Percentiles rank a stretch among this genome's conserved stretches.
phyloP scores from a whole-genome alignment of 2,797 vertebrate species.

The Hippopotamyrus pictus region DNA sequence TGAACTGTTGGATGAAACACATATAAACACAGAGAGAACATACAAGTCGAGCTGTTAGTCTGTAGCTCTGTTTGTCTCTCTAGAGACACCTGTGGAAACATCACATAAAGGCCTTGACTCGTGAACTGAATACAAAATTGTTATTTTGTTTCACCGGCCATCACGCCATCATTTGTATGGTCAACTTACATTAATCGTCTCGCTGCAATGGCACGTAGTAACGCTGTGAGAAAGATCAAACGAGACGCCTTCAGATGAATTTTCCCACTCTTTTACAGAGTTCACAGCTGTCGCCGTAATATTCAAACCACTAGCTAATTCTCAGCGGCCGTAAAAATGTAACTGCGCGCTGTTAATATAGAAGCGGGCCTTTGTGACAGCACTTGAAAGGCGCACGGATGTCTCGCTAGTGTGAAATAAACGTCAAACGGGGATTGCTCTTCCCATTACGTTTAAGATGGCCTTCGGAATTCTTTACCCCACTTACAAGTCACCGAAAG shows the following conservation, averaged over 20 bases:
- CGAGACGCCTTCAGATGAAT: background rate
- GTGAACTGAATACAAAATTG: background rate
- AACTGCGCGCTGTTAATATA: background rate
- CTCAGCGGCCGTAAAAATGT: conserved; percentile 20
- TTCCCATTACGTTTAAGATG: background rate
- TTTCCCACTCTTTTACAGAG: background rate
- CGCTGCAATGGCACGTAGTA: background rate
- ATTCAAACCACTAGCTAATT: background rate
- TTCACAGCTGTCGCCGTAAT: conserved; percentile 16
- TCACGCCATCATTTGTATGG: background rate
- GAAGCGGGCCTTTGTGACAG: background rate
- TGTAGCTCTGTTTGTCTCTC: background rate
- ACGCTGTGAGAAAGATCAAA: background rate
- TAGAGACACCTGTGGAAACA: background rate
- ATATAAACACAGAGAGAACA: background rate
- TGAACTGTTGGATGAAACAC: background rate
- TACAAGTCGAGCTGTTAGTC: background rate
- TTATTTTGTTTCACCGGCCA: background rate
- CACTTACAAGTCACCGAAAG: background rate
- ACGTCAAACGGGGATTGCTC: background rate
- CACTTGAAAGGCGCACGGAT: background rate
- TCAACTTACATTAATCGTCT: background rate
- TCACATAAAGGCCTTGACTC: background rate
- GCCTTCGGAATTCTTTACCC: background rate
- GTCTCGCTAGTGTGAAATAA: conserved; percentile 4